phyloP scores from a whole-genome alignment of 2,113 vertebrate genomes.

The Perognathus longimembris region DNA sequence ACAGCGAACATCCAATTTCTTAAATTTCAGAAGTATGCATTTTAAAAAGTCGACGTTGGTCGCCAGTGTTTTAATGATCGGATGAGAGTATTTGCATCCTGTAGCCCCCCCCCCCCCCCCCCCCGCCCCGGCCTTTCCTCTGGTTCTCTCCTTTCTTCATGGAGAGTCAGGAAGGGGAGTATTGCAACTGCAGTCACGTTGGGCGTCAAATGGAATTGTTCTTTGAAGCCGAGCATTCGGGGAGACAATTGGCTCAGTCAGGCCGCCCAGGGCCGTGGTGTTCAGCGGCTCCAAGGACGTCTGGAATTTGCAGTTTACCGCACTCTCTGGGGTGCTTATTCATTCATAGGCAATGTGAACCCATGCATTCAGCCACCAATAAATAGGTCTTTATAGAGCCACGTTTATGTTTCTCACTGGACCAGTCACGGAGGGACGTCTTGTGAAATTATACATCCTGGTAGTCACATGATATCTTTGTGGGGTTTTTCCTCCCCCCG shows the following conservation, averaged over 20 bases:
- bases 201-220: background rate
- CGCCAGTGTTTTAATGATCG: background rate
- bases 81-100: background rate
- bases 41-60: background rate
- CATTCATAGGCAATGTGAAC: conserved; percentile 29
- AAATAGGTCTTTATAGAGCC: conserved; percentile 52
- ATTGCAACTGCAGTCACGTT: background rate
- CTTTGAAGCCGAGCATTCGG: conserved; percentile 26
- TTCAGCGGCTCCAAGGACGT: conserved; percentile 54
- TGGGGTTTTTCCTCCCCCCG: background rate
- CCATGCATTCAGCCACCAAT: conserved; percentile 26
- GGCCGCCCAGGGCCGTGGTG: background rate
- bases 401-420: conserved; percentile 53
- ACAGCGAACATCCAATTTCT: background rate
- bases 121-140: too few relatives aligned
- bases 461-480: conserved; percentile 13
- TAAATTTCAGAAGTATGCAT: conserved; percentile 15
- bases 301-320: conserved; percentile 57
- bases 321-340: conserved; percentile 47
- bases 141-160: background rate
- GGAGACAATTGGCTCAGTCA: background rate
- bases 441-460: conserved; percentile 27
- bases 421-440: background rate
- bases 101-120: too few relatives aligned
- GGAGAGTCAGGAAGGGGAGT: background rate